Conservation (phyloP, 2,797 vertebrate species). For the Pygocentrus nattereri region DNA sequence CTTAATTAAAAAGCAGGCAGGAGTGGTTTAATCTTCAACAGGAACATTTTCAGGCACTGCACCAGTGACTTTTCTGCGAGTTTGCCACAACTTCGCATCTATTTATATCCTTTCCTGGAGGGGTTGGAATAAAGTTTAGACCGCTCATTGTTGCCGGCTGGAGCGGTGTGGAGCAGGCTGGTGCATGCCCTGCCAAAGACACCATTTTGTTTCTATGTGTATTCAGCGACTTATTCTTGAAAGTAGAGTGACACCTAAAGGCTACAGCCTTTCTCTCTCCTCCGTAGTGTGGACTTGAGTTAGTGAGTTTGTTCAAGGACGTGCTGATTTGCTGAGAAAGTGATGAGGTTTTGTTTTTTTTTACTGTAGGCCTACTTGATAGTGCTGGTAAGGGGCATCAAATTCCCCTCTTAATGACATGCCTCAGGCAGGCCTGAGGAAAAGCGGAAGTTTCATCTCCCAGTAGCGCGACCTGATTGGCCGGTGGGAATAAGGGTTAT, state of each 20-base stretch:
- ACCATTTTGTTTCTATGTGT: slow-evolving; percentile 70
- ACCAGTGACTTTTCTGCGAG: slow-evolving; percentile 2
- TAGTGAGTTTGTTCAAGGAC: slow-evolving; percentile 90
- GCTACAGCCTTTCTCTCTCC: slow-evolving; percentile 80
- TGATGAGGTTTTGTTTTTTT: slow-evolving; percentile 95
- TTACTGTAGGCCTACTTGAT: slow-evolving; percentile 82
- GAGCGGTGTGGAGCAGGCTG: slow-evolving; percentile 66
- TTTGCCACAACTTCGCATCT: slow-evolving; percentile 42
- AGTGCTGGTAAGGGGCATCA: slow-evolving; percentile 91
- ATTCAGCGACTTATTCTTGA: slow-evolving; percentile 83
- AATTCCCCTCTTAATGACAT: slow-evolving; percentile 96
- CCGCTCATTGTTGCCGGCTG: slow-evolving; percentile 64
- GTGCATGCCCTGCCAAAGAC: slow-evolving; percentile 72
- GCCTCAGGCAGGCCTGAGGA: slow-evolving; percentile 94
- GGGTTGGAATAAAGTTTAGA: slow-evolving; percentile 63
- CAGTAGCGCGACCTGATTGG: slow-evolving; percentile 82
- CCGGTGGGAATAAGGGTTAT: slow-evolving; percentile 60
- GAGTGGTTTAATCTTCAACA: not conserved
- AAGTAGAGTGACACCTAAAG: slow-evolving; percentile 99
- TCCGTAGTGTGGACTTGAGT: slow-evolving; percentile 59
- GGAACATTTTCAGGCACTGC: not conserved
- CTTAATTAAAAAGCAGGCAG: not conserved
- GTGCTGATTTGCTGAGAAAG: slow-evolving; percentile 83
- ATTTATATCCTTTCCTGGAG: slow-evolving; percentile 73
- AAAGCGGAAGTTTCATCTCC: slow-evolving; percentile 95